Base-by-base conservation (phyloP, 2,888 invertebrate genomes). In the Microplitis deprimator region DNA sequence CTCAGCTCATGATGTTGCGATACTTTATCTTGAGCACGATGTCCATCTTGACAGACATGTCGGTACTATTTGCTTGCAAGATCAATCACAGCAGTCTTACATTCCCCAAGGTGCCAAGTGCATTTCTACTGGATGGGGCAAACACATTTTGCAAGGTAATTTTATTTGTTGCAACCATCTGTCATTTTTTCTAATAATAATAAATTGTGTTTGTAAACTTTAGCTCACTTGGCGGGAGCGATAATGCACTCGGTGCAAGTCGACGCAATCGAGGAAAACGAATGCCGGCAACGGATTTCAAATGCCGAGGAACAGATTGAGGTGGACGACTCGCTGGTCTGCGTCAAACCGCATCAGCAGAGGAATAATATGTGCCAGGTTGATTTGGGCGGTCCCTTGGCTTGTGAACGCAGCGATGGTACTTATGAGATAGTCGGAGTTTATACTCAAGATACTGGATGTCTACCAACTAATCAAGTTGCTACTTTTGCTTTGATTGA, bases 81-180 rank as follows among this genome's bases (percentile, higher is more conserved):
- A 75, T 10, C 68, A 73, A 7, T 8, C 41, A 5, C 29, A 73
- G 13, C 64, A 40, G 20, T 20, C 73, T 29, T 29, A 87, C 20
- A 84, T 38, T 75, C 38, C 16, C 16, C 81, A 88, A 0, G 91
- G 90, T 71, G 92, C 92, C 59, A 93, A 93, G 72, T 96, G 96
- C 81, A 92, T 95, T 6, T 93, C 94, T 0, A 95, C 96, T 73
- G 96, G 96, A 70, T 96, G 96, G 96, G 96, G 96, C 82, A 95
- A 96, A 88, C 92, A 92, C 81, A 94, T 95, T 5, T 87, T 96
- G 71, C 93, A 94, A 92, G 92, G 96, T 96, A 91, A 92, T 76
- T 71, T 73, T 13, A 67, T 17, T 67, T 76, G 4, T 29, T 29
- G 29, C 29, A 29, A 29, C 3, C 29, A 29, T 29, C 29, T 29